A percentile compares a stretch with the other conserved stretches of the same genome.
Evolutionary conservation across 23 tunicate species (phyloP).

Genomic region (Halocynthia roretzi): DNA sequence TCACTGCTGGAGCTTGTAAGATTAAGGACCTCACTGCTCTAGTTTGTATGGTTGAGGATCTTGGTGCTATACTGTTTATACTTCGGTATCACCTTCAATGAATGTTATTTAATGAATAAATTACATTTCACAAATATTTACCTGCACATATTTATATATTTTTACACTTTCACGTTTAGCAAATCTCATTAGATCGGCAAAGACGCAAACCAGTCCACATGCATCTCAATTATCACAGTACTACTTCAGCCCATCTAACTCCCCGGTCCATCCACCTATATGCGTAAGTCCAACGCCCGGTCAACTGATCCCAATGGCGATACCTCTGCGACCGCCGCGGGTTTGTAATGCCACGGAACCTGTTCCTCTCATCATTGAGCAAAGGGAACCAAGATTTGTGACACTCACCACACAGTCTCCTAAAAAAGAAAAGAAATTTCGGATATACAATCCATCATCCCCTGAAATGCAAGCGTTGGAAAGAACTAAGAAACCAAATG

Average conservation of each 20-base stretch:
- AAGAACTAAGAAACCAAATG: slow-evolving; percentile 12
- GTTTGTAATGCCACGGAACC: slow-evolving; percentile 38
- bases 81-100: no score
- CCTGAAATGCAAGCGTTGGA: background rate
- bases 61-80: no score
- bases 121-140: no score
- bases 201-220: slow-evolving; percentile 32
- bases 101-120: no score
- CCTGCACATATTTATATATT: background rate
- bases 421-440: background rate
- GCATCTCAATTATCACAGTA: slow-evolving; percentile 9
- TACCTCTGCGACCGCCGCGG: slow-evolving; percentile 70
- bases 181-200: slow-evolving; percentile 38
- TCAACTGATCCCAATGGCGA: slow-evolving; percentile 46
- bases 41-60: no score
- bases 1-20: no score
- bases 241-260: slow-evolving; percentile 26
- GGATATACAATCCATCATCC: slow-evolving; percentile 20
- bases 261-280: slow-evolving; percentile 5
- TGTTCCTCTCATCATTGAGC: slow-evolving; percentile 27
- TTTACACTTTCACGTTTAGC: slow-evolving; percentile 8
- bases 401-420: slow-evolving; percentile 7
- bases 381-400: slow-evolving; percentile 9
- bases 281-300: slow-evolving; percentile 19
- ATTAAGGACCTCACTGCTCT: no score